Percentiles rank a stretch among this genome's conserved stretches.
Evolutionary conservation across 2,113 vertebrate genomes (phyloP).

Genomic region (Symphodus melops): DNA sequence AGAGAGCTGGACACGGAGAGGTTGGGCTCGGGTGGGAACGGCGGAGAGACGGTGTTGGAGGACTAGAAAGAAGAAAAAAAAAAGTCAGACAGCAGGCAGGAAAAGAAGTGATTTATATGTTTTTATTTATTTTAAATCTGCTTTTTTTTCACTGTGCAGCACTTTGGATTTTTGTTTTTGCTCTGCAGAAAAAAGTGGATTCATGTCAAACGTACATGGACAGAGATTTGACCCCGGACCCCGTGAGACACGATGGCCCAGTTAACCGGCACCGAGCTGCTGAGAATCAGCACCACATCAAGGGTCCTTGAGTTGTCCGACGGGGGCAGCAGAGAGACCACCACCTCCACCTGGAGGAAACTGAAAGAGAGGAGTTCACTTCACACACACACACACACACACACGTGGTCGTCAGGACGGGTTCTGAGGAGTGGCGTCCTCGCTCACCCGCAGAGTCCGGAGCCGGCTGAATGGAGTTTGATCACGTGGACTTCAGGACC

Average conservation of each 20-base stretch:
- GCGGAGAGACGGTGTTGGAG: conserved; percentile 79
- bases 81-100: too few species aligned
- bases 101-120: too few species aligned
- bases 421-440: conserved; percentile 32
- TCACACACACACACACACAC: too few species aligned
- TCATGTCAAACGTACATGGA: conserved; percentile 76
- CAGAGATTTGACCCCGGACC: conserved; percentile 74
- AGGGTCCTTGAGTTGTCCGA: conserved; percentile 47
- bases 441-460: conserved; percentile 80
- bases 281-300: conserved; percentile 79
- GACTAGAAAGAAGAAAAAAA: conserved; percentile 63
- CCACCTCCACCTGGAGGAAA: conserved; percentile 79
- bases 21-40: conserved; percentile 70
- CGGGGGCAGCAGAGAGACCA: conserved; percentile 75
- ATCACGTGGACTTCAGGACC: conserved; percentile 81
- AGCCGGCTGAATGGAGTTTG: conserved; percentile 77
- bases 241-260: conserved; percentile 78
- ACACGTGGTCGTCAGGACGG: not conserved
- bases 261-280: conserved; percentile 79
- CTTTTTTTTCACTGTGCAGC: too few species aligned
- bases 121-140: too few species aligned
- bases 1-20: conserved; percentile 72
- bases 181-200: too few species aligned
- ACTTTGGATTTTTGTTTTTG: too few species aligned
- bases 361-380: conserved; percentile 17